Base-by-base conservation (phyloP, 1,140 invertebrate genomes). In the Panagrolaimus sp. region DNA sequence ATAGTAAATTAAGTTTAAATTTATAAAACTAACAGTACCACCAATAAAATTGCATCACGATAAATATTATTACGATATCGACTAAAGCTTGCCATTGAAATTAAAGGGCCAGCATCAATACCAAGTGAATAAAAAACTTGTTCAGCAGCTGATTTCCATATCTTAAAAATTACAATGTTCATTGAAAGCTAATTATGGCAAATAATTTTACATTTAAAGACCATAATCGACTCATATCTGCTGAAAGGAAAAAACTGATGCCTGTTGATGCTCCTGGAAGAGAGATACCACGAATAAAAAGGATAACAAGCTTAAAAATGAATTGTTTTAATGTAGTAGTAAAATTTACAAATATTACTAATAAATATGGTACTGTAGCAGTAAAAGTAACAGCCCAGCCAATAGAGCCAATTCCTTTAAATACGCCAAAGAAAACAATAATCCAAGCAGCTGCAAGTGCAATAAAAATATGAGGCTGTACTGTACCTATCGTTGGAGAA, bases 11-110 rank as follows among this genome's bases (percentile, higher is more conserved):
- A 38, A 42, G 64, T 4, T 1, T 63, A 44, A 46, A 76, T n/a
- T 11, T 31, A 42, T 4, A 38, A 5, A 8, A 63, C 68, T 61
- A 20, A 68, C 72, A 74, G 62, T 20, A 74, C 47, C 2, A 76
- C 74, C 11, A 76, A 43, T 9, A 82, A 63, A 5, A 77, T 67
- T 3, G 78, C 80, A 65, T 80, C 78, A 45, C 78, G 45, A 46
- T 82, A 82, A 8, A 80, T 82, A 65, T 80, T 80, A 45, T 80
- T 80, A 8, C 78, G 67, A 46, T 78, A 80, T 23, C 79, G 70
- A 48, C 75, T 78, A 61, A 81, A 80, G 3, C 65, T 64, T 16
- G 78, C 78, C 78, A 80, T 80, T 16, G 77, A 77, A 43, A 82
- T 82, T 1, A 80, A 63, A 4, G 79, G 79, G 25, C 78, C 78